Evolutionary conservation across 2,888 invertebrate genomes (phyloP), one percentile per base, ranked within the genome.

Genomic region (Archips crataeganus): DNA sequence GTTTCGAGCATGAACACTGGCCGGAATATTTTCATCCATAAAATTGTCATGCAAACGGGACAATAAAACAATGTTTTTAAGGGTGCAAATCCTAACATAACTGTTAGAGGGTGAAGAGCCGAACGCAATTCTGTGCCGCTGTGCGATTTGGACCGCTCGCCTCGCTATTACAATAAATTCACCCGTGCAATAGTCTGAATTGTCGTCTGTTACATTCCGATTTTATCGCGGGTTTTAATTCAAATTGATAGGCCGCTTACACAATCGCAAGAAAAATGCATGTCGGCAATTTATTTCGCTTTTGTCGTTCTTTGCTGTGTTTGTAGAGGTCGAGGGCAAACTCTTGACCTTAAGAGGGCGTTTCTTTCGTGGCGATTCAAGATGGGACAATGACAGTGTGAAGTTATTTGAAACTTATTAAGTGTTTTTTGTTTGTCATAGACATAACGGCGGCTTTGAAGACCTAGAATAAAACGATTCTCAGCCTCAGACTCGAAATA

Each of bases 221-320:
- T 71, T 71, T 71, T 66, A 66, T 67, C 66, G 42, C 66, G 61
- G 66, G 66, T 51, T 71, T 71, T 67, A 71, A 71, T 67, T 71
- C 66, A 66, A 71, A 71, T 65, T 71, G 65, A 71, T 71, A 59
- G 47, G 65, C 36, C 51, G 65, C 51, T 71, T 71, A 65, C 42
- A 71, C 65, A 65, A 66, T 71, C 49, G 65, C 49, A 60, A 59
- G 71, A 71, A 66, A 39, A 71, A 66, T 71, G 71, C 66, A 49
- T 64, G 57, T 60, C 57, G 3, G 65, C 23, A n/a, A 71, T 71
- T 71, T 71, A 65, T 71, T 57, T 32, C 32, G 32, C 57, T 10
- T 11, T 32, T 23, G 32, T 32, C 10, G 32, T 32, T 32, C 32
- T 54, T 54, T 54, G 57, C 11, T 2, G n/a, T 57, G 32, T 57